Evolutionary conservation across 1,140 invertebrate species (phyloP), one percentile per base, ranked within the genome.

Genomic region (Polypedilum pembai): DNA sequence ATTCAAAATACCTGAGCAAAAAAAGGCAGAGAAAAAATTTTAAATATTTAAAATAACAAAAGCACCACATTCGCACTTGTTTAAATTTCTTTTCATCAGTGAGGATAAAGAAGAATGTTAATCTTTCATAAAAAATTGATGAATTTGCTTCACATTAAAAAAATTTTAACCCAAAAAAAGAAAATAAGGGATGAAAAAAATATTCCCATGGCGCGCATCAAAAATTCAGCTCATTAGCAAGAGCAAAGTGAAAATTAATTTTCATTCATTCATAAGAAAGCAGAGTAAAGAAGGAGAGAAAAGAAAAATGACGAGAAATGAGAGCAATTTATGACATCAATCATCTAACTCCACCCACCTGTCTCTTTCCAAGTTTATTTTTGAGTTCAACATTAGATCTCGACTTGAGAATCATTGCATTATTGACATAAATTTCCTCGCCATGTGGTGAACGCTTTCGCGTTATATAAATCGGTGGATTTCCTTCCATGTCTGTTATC

Each of bases 391-490:
- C 88, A 80, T 91, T 89, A 21, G 90, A 90, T n/a, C 88, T 85
- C n/a, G 87, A 86, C 40, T 86, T 82, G 73, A 90, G 81, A 41
- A 94, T 86, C 82, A 87, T 88, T 0, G 92, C 92, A 81, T 93
- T 93, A 81, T 94, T 94, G 74, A 93, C 86, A 82, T 87, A 94
- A 76, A 92, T 87, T 75, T 92, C 90, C 74, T 91, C 87, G 73
- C 86, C 84, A 77, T 86, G 84, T 7, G 77, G 77, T 73, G 85
- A 84, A 3, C 84, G 83, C 74, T 84, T 86, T 74, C 87, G 84
- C 40, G 91, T 92, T 41, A 94, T 87, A 88, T 91, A 93, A 73
- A 94, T 80, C 3, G 91, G 91, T 1, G 91, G 91, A 83, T 91
- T 92, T 17, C 92, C 92, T 24, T 89, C 88, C 77, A 91, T 84